Evolutionary conservation across 1,140 invertebrate species (phyloP).

Genomic region (Campoletis sonorensis): DNA sequence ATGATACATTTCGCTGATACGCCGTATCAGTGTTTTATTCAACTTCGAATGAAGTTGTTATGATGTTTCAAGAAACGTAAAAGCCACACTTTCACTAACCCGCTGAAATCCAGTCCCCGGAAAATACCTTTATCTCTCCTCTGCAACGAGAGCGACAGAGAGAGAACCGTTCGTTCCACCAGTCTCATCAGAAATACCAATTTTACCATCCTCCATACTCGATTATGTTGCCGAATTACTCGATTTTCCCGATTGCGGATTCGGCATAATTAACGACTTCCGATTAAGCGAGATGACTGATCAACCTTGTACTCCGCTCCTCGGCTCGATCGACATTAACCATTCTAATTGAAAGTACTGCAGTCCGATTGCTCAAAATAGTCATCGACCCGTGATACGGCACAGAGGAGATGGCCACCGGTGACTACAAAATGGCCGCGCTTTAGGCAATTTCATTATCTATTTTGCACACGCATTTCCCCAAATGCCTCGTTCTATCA

Average conservation of each 20-base stretch:
- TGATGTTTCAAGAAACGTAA: not conserved
- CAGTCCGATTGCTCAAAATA: not conserved
- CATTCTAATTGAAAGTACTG: not conserved
- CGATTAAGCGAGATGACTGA: constrained; percentile 31
- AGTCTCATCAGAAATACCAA: constrained; percentile 39
- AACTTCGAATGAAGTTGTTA: not conserved
- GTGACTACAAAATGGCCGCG: too few relatives aligned
- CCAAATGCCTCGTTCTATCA: too few relatives aligned
- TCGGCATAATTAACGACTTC: constrained; percentile 41
- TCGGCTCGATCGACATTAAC: not conserved
- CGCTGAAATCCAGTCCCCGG: not conserved
- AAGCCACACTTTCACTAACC: too few relatives aligned
- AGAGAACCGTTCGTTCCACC: not conserved
- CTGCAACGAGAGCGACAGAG: not conserved
- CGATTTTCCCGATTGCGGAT: constrained; percentile 22
- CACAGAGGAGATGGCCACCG: too few relatives aligned
- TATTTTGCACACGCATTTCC: too few relatives aligned
- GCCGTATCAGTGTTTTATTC: not conserved
- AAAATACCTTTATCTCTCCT: not conserved
- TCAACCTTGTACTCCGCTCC: not conserved
- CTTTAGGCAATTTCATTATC: too few relatives aligned
- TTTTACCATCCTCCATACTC: constrained; percentile 38
- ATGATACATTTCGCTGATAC: not conserved
- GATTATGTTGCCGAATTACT: constrained; percentile 4
- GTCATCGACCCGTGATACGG: not conserved